Evolutionary conservation across 2,888 invertebrate genomes (phyloP).

Genomic region (Agriopis leucophaearia): DNA sequence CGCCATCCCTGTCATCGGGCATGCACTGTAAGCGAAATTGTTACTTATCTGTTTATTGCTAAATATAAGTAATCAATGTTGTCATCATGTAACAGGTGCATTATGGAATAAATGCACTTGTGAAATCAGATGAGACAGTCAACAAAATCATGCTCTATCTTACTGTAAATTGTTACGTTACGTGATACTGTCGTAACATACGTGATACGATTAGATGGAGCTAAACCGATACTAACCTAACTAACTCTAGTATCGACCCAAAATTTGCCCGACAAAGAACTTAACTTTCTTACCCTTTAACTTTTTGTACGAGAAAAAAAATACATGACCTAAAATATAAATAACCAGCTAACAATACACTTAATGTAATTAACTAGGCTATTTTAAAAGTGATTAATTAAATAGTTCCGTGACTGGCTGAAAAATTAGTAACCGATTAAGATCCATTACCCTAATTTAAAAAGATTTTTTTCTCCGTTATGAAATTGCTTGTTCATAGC

Average conservation of each 20-base stretch:
- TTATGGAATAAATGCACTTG: constrained; percentile 44
- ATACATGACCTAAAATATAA: background rate
- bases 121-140: constrained; percentile 41
- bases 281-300: constrained; percentile 18
- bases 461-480: constrained; percentile 25
- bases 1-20: too few species aligned
- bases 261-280: constrained; percentile 22
- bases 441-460: constrained; percentile 35
- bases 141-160: constrained; percentile 57
- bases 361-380: background rate
- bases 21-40: too few species aligned
- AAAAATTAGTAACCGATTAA: constrained; percentile 4
- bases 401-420: constrained; percentile 9
- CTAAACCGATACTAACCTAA: constrained; percentile 17
- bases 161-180: constrained; percentile 41
- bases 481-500: constrained; percentile 38
- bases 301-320: background rate
- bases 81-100: constrained; percentile 22
- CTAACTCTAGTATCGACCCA: constrained; percentile 31
- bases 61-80: background rate
- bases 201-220: constrained; percentile 69
- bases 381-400: constrained; percentile 32
- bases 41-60: background rate
- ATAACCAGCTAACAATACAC: background rate
- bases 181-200: constrained; percentile 51